Evolutionary conservation across 2,797 vertebrate species (phyloP).

Genomic region (Characodon lateralis): DNA sequence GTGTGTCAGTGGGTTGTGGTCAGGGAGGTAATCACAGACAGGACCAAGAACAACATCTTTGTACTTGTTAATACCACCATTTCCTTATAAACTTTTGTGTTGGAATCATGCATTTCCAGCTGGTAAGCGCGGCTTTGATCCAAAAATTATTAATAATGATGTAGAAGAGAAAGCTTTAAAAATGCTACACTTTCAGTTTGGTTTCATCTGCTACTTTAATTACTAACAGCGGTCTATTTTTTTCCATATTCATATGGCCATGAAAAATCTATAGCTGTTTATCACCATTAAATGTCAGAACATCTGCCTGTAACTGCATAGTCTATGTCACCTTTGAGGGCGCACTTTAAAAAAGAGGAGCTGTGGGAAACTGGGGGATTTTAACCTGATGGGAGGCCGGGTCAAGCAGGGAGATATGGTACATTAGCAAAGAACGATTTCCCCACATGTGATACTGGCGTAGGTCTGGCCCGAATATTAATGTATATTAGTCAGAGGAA

Average conservation of each 20-base stretch:
- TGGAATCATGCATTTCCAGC: conserved; percentile 16
- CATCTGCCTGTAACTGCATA: conserved; percentile 15
- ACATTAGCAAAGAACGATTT: conserved; percentile 55
- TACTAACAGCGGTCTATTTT: neutral
- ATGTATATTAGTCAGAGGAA: conserved; percentile 62
- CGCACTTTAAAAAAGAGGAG: conserved; percentile 23
- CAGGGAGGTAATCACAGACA: conserved; percentile 40
- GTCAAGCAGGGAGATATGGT: conserved; percentile 63
- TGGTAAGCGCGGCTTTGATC: conserved; percentile 36
- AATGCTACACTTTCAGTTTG: neutral
- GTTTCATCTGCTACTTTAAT: neutral
- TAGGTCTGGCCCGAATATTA: conserved; percentile 68
- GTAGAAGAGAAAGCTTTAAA: conserved; percentile 2
- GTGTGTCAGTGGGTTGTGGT: conserved; percentile 32
- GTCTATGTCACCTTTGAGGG: conserved; percentile 16
- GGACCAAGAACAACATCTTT: conserved; percentile 56
- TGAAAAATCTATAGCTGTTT: neutral
- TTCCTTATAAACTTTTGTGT: conserved; percentile 40
- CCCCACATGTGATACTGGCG: conserved; percentile 46
- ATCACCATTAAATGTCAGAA: conserved; percentile 6
- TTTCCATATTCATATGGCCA: neutral
- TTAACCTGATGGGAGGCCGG: conserved; percentile 61
- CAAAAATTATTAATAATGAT: conserved; percentile 34
- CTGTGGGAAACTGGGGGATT: conserved; percentile 46
- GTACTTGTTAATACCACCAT: conserved; percentile 36